A percentile compares a stretch with the other conserved stretches of the same genome.
These are phyloP conservation scores for Octopus sinensis DNA, from an alignment of 1,140 invertebrate genomes.

Conservation along the genomic window DNA sequence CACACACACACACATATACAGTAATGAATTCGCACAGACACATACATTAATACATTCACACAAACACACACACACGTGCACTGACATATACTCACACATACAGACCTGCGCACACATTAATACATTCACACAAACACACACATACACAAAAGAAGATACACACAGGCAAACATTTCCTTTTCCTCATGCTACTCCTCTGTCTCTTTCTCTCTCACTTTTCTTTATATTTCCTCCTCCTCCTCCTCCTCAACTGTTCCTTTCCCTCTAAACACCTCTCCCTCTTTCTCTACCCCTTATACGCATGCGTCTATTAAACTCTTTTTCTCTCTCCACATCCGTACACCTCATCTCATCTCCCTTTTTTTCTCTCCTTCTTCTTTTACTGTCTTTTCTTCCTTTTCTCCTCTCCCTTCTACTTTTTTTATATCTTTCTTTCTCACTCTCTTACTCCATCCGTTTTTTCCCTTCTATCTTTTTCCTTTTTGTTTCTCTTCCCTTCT, in stretches of 20 bases:
- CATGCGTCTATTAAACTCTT: background rate
- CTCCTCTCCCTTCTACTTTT: background rate
- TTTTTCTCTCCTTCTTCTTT: background rate
- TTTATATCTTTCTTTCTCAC: background rate
- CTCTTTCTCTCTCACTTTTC: background rate
- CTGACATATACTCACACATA: too few relatives aligned
- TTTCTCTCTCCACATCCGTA: background rate
- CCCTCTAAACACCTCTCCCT: background rate
- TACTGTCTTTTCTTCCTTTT: background rate
- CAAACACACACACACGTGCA: too few relatives aligned
- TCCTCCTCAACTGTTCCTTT: background rate
- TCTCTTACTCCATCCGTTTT: background rate
- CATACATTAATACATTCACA: too few relatives aligned
- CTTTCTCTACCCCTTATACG: background rate
- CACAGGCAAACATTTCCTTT: background rate
- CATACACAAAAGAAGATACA: too few relatives aligned
- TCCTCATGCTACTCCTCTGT: background rate
- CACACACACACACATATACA: too few relatives aligned
- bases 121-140: too few relatives aligned
- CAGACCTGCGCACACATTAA: too few relatives aligned
- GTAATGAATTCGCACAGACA: too few relatives aligned
- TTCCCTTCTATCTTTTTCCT: background rate
- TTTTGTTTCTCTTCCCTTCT: background rate
- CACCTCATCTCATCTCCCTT: background rate
- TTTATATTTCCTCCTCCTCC: background rate